phyloP scores from a whole-genome alignment of 2,113 vertebrate species.

The Machaerirhynchus nigripectus region DNA sequence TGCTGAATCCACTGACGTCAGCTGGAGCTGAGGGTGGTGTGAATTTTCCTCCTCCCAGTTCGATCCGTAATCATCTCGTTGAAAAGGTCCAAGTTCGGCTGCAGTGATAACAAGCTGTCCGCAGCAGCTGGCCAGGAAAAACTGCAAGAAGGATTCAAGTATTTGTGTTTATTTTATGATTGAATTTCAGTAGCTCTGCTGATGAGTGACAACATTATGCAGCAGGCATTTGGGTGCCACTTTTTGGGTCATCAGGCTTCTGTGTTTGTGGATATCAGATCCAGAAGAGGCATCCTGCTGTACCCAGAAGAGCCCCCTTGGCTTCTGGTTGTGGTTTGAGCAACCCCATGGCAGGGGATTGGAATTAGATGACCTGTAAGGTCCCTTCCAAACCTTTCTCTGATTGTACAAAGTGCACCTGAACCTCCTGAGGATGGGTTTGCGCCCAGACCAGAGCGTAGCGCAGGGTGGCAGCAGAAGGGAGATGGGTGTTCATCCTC shows the following conservation, averaged over 20 bases:
- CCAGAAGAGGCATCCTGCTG: not conserved
- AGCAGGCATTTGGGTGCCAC: not conserved
- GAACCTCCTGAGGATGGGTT: not conserved
- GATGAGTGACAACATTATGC: fast-evolving
- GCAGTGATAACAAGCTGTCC: not conserved
- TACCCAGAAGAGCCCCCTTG: not conserved
- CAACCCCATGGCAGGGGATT: not conserved
- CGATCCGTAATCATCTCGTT: not conserved
- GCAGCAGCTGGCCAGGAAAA: not conserved
- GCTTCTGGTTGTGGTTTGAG: not conserved
- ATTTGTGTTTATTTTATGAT: not conserved
- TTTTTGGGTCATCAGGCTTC: not conserved
- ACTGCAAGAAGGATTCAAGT: not conserved
- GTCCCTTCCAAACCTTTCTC: not conserved
- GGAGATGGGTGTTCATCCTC: not conserved
- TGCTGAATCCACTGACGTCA: not conserved
- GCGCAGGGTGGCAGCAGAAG: not conserved
- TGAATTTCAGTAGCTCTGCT: not conserved
- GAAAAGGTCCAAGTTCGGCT: not conserved
- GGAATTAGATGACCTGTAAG: not conserved
- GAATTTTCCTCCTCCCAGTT: not conserved
- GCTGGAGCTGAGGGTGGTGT: not conserved
- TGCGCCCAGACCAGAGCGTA: not conserved
- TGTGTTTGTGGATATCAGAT: fast-evolving
- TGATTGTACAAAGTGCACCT: not conserved